Base-by-base conservation (phyloP, 2,113 vertebrate genomes). In the Larimichthys polyactis region DNA sequence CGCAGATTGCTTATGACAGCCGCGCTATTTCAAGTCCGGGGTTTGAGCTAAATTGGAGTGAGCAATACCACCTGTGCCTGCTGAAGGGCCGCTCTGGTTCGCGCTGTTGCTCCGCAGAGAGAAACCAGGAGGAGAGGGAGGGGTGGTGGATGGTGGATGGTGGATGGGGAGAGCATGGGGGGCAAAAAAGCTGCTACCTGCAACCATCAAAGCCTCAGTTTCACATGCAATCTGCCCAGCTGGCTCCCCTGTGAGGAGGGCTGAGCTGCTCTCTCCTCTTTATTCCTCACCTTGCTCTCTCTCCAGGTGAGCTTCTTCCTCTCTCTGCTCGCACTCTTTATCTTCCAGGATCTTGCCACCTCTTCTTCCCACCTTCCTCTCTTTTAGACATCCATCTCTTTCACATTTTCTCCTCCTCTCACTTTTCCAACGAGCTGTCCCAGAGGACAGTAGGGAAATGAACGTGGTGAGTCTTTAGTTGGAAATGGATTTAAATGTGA, bases 31-130 rank as follows among this genome's bases (percentile, higher is more conserved):
- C 93, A 94, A 94, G 93, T 94, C 79, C 17, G 72, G 80, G 72
- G 87, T 94, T 93, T 95, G 95, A 95, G 94, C 85, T 92, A 95
- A 95, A 95, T 95, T 95, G 93, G 92, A 94, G 91, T 86, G 92
- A 94, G 93, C 95, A 93, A 90, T 92, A 92, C 88, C 94, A 95
- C 94, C 94, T 95, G 95, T 95, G 93, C 92, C 89, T 90, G 90
- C 84, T 91, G 91, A 89, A 87, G 89, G 90, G 79, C 81, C 67
- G 79, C 90, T 71, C 81, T 32, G 87, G 92, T 93, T 89, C 48
- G 76, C 69, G 48, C 65, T 75, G 82, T 71, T 78, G 85, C 82
- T 89, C 87, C 59, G n/a, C 73, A 77, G 81, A 88, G 83, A 80
- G 73, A 80, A 77, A 81, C 58, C 12, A 5, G 79, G 79, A 70